Conservation (phyloP, 2,797 vertebrate species). For the Lophius americanus region DNA sequence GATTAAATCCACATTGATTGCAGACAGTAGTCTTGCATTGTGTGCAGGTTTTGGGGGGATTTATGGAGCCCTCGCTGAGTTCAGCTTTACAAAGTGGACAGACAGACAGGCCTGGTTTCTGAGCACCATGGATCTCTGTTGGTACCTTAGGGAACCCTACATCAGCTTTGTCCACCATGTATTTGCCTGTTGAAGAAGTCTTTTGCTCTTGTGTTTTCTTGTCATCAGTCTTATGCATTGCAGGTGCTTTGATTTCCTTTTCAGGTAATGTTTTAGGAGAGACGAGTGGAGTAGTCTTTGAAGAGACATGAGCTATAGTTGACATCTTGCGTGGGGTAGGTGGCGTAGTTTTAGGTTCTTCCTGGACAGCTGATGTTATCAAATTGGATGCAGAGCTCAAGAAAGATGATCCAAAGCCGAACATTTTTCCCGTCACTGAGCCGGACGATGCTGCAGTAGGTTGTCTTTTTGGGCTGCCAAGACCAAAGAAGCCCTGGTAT, state of each 20-base stretch:
- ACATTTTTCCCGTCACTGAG: slow-evolving; percentile 91
- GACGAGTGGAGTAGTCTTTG: slow-evolving; percentile 66
- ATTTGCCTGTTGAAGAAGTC: slow-evolving; percentile 23
- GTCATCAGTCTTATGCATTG: slow-evolving; percentile 50
- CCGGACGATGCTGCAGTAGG: slow-evolving; percentile 84
- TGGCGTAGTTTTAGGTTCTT: slow-evolving; percentile 71
- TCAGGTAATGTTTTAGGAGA: slow-evolving; percentile 54
- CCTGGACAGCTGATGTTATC: slow-evolving; percentile 89
- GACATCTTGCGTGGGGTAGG: slow-evolving; percentile 78
- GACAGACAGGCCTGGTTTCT: slow-evolving; percentile 38
- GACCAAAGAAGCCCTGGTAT: slow-evolving; percentile 74
- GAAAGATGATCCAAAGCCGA: slow-evolving; percentile 95
- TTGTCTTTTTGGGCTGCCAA: slow-evolving; percentile 73
- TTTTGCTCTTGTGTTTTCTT: slow-evolving; percentile 59
- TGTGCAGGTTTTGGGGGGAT: slow-evolving; percentile 88
- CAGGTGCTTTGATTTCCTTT: slow-evolving; percentile 44
- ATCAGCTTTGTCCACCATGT: slow-evolving; percentile 50
- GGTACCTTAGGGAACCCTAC: slow-evolving; percentile 53
- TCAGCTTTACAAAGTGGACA: slow-evolving; percentile 92
- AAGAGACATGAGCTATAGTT: slow-evolving; percentile 64
- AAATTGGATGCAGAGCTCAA: slow-evolving; percentile 93
- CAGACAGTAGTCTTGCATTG: slow-evolving; percentile 91
- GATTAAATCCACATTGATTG: slow-evolving; percentile 96
- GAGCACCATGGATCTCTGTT: slow-evolving; percentile 55
- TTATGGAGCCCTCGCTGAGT: slow-evolving; percentile 83